Base-by-base conservation (phyloP, 2,797 vertebrate genomes). In the Rousettus madagascariensis region DNA sequence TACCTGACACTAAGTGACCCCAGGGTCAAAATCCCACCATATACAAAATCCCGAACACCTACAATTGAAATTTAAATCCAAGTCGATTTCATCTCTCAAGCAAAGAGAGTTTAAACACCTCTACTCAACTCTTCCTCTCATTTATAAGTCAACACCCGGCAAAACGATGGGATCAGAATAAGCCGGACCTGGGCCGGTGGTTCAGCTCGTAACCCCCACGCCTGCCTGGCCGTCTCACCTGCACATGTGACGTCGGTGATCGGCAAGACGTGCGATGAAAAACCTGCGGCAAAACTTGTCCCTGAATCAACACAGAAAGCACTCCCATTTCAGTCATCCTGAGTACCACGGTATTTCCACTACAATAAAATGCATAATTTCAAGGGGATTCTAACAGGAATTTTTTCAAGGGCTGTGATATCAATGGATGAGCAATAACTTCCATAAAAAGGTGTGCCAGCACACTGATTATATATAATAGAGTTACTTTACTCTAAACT, bases 241-340 rank as follows among this genome's bases (percentile, higher is more conserved):
- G n/a, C 6, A 19, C 55, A 16, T 43, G 12, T 83, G 65, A 79
- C 17, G 55, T 65, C 57, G 72, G 16, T 22, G 55, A 74, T 10
- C 26, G 57, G 28, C n/a, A 66, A 49, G 87, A 51, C 33, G 0
- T 0, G 0, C 6, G 38, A 57, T 8, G 16, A 17, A 80, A 87
- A 78, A 11, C 4, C 66, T 38, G 15, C 1, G 7, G 75, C n/a
- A 20, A 28, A 92, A 26, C 43, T n/a, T 7, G 69, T 0, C 68
- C 38, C 75, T 4, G 7, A 46, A 49, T 78, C 22, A 61, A 46
- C 1, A 43, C 3, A 68, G 24, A 4, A 78, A 74, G 24, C 89
- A 24, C 5, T 55, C 66, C 86, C 90, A 1, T 55, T 38, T 71
- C 65, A 26, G 17, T 49, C 20, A 85, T 19, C 17, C 0, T 46